Evolutionary conservation across 1,140 invertebrate genomes (phyloP), one percentile per base, ranked within the genome.

Genomic region (Harlomillsia oculata): DNA sequence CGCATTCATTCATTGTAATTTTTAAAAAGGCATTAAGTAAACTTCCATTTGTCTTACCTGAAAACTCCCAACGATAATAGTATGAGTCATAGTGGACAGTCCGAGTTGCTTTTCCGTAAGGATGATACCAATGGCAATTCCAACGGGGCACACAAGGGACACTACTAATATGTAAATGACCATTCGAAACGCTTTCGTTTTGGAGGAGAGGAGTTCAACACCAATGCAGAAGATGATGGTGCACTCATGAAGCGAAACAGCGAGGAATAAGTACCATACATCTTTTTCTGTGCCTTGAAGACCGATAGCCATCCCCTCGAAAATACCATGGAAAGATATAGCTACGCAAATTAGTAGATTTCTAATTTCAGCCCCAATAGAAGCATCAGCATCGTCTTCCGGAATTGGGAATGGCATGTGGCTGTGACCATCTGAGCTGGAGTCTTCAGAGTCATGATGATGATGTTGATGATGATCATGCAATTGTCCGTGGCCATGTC

Each of bases 221-320:
- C 72, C 72, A 45, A 73, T 67, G 53, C 72, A 74, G 58, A 73
- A 73, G 11, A 77, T 72, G 40, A 79, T 75, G 25, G 78, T 73
- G 20, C 72, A 68, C 56, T 80, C 79, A 64, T 80, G 78, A 14
- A 78, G 67, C 9, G 70, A 66, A 5, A 79, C 71, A 5, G 78
- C 78, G 5, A 72, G 58, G 52, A 78, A 75, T 4, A 79, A 67
- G 41, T 72, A 68, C 71, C 75, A 77, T 11, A 80, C 72, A 52
- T 72, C 68, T n/a, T 67, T 59, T 4, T 77, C 67, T n/a, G 75
- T 76, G 1, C 71, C 72, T 66, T 87, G 84, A 4, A 89, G 69
- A 2, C 87, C 87, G 8, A 89, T 82, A 0, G 87, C 84, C 45
- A 89, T 71, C 1, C 81, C 81, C 69, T 83, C 81, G 67, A 83